phyloP scores from a whole-genome alignment of 2,797 vertebrate genomes.

The Podarcis lilfordi region DNA sequence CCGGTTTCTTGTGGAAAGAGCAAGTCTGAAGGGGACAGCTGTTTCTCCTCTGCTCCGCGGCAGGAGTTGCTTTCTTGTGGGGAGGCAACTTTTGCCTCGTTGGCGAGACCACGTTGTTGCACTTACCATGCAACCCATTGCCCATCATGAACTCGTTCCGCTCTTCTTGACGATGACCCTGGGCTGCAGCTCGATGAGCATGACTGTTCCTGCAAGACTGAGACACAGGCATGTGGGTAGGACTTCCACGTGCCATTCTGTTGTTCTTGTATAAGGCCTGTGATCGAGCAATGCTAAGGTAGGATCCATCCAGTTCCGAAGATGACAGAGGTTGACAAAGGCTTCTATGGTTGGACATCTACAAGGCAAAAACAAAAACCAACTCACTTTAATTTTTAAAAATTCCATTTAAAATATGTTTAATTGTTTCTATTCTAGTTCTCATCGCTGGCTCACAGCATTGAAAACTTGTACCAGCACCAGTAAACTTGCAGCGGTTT shows the following conservation, averaged over 20 bases:
- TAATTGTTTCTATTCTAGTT: conserved; percentile 1
- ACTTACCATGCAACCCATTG: conserved; percentile 51
- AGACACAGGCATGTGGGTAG: not conserved
- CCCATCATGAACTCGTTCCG: conserved; percentile 31
- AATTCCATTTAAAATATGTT: conserved; percentile 26
- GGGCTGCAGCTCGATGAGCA: conserved; percentile 8
- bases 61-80: conserved; percentile 27
- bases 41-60: conserved; percentile 38
- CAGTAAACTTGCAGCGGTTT: conserved; percentile 18
- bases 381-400: not conserved
- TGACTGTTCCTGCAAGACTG: conserved; percentile 62
- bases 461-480: not conserved
- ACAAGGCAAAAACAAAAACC: conserved; percentile 49
- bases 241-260: conserved; percentile 47
- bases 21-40: conserved; percentile 10
- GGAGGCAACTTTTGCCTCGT: conserved; percentile 38
- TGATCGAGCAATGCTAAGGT: conserved; percentile 65
- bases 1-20: conserved; percentile 22
- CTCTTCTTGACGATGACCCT: conserved; percentile 35
- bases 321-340: conserved; percentile 29
- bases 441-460: not conserved
- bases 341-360: conserved; percentile 67
- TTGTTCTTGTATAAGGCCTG: conserved; percentile 59
- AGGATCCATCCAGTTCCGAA: conserved; percentile 82
- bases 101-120: conserved; percentile 53